Conservation (phyloP, 1,140 invertebrate genomes). For the Episyrphus balteatus region DNA sequence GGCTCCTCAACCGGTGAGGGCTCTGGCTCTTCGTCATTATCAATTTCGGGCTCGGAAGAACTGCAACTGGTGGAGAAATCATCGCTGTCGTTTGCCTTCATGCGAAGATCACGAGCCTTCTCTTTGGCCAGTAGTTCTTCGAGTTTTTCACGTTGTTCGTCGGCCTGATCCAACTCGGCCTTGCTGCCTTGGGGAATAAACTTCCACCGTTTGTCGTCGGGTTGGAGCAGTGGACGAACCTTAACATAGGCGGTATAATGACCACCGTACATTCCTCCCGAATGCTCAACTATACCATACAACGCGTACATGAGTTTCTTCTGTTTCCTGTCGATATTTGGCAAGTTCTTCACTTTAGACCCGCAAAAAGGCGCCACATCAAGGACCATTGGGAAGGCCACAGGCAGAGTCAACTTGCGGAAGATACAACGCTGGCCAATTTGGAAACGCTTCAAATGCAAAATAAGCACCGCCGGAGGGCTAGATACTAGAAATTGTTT, state of each 20-base stretch:
- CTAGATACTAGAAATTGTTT: slow-evolving; percentile 84
- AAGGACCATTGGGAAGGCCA: slow-evolving; percentile 76
- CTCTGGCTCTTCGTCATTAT: slow-evolving; percentile 39
- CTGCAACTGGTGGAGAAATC: slow-evolving; percentile 43
- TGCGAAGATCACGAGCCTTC: slow-evolving; percentile 31
- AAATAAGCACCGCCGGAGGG: slow-evolving; percentile 84
- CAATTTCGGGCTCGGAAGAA: slow-evolving; percentile 32
- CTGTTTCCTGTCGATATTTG: slow-evolving; percentile 50
- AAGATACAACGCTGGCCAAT: slow-evolving; percentile 47
- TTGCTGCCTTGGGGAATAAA: slow-evolving; percentile 52
- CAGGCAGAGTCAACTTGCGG: slow-evolving; percentile 72
- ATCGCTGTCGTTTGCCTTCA: slow-evolving; percentile 34
- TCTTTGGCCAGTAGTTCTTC: slow-evolving; percentile 28
- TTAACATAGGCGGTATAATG: slow-evolving; percentile 96
- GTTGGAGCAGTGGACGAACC: slow-evolving; percentile 45
- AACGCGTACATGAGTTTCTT: slow-evolving; percentile 72
- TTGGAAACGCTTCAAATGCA: slow-evolving; percentile 90
- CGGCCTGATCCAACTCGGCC: slow-evolving; percentile 31
- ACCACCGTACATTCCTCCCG: slow-evolving; percentile 77
- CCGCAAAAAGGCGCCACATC: slow-evolving; percentile 88
- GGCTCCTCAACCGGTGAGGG: slow-evolving; percentile 22
- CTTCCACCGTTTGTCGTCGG: slow-evolving; percentile 52
- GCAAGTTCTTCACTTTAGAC: slow-evolving; percentile 55
- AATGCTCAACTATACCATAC: slow-evolving; percentile 92
- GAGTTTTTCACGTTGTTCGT: slow-evolving; percentile 27